Base-by-base conservation (phyloP, 1,140 invertebrate genomes). In the Microplitis mediator region DNA sequence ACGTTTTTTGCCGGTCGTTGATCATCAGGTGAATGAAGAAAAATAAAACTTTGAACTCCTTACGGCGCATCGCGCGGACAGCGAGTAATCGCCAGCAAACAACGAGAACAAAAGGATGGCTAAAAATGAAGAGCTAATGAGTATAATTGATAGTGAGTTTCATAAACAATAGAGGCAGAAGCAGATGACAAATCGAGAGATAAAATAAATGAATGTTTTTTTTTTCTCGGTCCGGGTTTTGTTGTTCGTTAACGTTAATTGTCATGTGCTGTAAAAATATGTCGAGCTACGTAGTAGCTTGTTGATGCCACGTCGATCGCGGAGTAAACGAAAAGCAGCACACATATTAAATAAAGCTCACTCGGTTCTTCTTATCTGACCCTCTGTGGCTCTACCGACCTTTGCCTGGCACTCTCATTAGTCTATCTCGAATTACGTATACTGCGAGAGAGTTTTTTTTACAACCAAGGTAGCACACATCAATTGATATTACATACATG, bases 371-470 rank as follows among this genome's bases (percentile, higher is more conserved):
- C 62, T 72, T 72, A 72, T 72, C 70, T 72, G 70, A 72, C 70
- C 70, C 70, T 56, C 39, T 50, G 34, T 36, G 68, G 23, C 16
- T 14, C 52, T 39, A 31, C 45, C 65, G 70, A 66, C 70, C 70
- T 72, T 72, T 72, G 70, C 70, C 50, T 72, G 63, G 14, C 11
- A 72, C 54, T 72, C 70, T 72, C 70, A 72, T 72, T 72, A 72
- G 70, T 72, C 62, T 72, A 72, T 65, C 62, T 66, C 35, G 50
- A 66, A 72, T 72, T 72, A 72, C 70, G 70, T 72, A 66, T 64
- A 54, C 14, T 58, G 52, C 31, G 56, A 62, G 13, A 31, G 36
- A 58, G 62, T 64, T 23, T 64, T 61, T 35, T 64, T 64, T 6
- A 23, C 14, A 64, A 50, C 62, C 35, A 64, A 64, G 62, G 62